These are phyloP conservation scores for Austrofundulus limnaeus DNA, from an alignment of 2,113 vertebrate species.

Conservation along the genomic window DNA sequence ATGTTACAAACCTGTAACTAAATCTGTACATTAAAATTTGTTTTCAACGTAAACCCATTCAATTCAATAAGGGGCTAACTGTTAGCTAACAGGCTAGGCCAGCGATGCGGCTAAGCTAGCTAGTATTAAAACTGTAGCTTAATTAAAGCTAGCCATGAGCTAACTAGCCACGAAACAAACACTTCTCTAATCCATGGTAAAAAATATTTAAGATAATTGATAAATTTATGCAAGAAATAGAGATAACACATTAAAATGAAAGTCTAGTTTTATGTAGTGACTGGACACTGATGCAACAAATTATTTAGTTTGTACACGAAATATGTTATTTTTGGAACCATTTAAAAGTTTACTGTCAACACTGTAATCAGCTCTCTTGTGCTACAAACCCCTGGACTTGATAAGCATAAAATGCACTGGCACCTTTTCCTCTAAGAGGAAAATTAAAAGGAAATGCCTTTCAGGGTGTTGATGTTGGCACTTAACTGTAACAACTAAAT, in stretches of 20 bases:
- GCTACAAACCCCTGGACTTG: not conserved
- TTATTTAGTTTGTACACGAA: no score
- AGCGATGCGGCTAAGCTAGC: constrained; percentile 60
- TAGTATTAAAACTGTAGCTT: constrained; percentile 52
- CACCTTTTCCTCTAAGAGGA: constrained; percentile 18
- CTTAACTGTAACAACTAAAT: constrained; percentile 11
- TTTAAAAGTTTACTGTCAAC: constrained; percentile 3
- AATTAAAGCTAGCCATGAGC: constrained; percentile 45
- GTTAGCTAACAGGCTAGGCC: constrained; percentile 55
- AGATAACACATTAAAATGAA: not conserved
- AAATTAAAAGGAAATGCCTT: constrained; percentile 40
- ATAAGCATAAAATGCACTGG: constrained; percentile 23
- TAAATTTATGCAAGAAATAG: not conserved
- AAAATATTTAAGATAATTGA: no score
- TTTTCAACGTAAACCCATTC: constrained; percentile 50
- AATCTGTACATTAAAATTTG: constrained; percentile 17
- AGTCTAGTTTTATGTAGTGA: not conserved
- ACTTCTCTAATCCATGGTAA: not conserved
- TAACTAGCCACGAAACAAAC: constrained; percentile 10
- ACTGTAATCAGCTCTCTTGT: not conserved
- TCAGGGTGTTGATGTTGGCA: not conserved
- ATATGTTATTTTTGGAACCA: not conserved
- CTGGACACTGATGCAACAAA: not conserved
- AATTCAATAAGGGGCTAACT: constrained; percentile 36
- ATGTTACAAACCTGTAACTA: not conserved